Conservation (phyloP, 2,888 invertebrate genomes). For the Conchocele bisecta region DNA sequence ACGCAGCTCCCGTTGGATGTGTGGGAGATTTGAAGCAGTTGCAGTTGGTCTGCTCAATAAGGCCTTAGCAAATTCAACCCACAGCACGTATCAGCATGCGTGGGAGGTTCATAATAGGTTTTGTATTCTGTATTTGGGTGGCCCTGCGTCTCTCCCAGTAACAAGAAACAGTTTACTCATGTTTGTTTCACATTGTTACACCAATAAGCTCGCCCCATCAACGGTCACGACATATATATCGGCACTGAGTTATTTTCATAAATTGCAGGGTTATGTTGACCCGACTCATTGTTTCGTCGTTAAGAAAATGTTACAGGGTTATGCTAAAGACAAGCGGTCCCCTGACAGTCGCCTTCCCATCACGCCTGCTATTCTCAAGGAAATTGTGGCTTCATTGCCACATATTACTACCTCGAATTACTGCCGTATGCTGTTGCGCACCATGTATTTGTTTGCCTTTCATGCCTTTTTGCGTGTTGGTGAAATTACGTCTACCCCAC, state of each 20-base stretch:
- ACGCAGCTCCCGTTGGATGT: slow-evolving; percentile 10
- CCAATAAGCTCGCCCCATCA: no score
- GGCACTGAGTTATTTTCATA: no score
- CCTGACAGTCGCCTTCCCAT: background rate
- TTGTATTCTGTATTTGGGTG: slow-evolving; percentile 7
- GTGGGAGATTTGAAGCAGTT: background rate
- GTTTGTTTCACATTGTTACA: background rate
- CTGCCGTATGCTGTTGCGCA: background rate
- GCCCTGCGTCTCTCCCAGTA: background rate
- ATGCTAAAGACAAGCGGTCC: background rate
- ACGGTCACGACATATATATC: no score
- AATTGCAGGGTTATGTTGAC: background rate
- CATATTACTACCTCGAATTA: background rate
- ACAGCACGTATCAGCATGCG: slow-evolving; percentile 16
- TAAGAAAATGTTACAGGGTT: slow-evolving; percentile 3
- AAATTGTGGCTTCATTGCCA: background rate
- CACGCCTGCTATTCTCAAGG: background rate
- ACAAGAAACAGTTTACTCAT: background rate
- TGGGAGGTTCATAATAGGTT: slow-evolving; percentile 9
- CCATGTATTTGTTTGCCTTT: slow-evolving; percentile 11
- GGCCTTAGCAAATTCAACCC: slow-evolving; percentile 15
- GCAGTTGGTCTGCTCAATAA: slow-evolving; percentile 1
- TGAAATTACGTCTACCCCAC: background rate
- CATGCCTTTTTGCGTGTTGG: slow-evolving; percentile 3
- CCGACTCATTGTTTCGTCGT: slow-evolving; percentile 1